Conservation (phyloP, 92 coral and sea anemone genomes). For the Phenganax stokvisi region DNA sequence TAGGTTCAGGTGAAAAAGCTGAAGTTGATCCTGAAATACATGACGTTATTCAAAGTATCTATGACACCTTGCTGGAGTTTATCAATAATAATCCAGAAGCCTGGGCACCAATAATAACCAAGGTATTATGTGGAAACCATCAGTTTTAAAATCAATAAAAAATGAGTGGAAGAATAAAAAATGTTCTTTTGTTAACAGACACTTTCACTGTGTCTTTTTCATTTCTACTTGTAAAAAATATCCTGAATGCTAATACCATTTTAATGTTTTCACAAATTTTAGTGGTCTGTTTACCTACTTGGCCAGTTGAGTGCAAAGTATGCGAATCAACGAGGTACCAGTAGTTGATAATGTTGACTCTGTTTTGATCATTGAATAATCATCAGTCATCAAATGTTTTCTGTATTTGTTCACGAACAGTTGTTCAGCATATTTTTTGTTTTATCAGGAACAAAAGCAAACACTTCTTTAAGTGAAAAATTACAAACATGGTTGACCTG, state of each 20-base stretch:
- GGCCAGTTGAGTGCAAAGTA: slow-evolving; percentile 90
- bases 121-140: slow-evolving; percentile 48
- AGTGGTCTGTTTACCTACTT: slow-evolving; percentile 95
- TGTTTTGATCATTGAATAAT: no score
- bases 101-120: slow-evolving; percentile 89
- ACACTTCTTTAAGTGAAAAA: slow-evolving; percentile 73
- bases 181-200: no score
- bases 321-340: slow-evolving; percentile 64
- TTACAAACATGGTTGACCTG: slow-evolving; percentile 93
- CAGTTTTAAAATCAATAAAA: no score
- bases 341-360: background rate
- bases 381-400: no score
- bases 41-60: slow-evolving; percentile 73
- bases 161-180: no score
- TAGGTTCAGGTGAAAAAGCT: slow-evolving; percentile 26
- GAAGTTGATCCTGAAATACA: slow-evolving; percentile 65
- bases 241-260: background rate
- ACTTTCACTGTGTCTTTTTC: background rate
- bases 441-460: slow-evolving; percentile 59
- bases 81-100: slow-evolving; percentile 79
- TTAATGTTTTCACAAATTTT: slow-evolving; percentile 15
- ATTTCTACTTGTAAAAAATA: background rate
- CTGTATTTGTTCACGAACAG: no score
- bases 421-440: background rate
- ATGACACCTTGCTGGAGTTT: slow-evolving; percentile 78